Base-by-base conservation (phyloP, 1,140 invertebrate species). In the Megathymus violae region DNA sequence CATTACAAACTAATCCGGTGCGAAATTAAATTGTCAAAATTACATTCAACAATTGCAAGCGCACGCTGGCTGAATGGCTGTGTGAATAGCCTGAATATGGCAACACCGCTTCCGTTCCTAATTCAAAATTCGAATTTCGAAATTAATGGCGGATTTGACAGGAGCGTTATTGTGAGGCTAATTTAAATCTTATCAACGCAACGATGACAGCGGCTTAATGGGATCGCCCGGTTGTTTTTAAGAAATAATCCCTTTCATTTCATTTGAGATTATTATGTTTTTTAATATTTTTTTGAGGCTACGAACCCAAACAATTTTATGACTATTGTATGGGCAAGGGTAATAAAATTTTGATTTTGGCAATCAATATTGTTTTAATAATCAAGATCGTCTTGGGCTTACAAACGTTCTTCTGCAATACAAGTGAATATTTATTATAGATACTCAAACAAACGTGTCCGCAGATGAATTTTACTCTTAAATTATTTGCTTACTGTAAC, bases 71-170 rank as follows among this genome's bases (percentile, higher is more conserved):
- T 34, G 40, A 61, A 60, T 60, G 47, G 43, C 7, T 27, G 64
- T 15, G 15, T 60, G 56, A 61, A 63, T 60, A 54, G 50, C 43
- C 40, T 15, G 16, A 41, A 54, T 61, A 44, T 74, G 73, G 76
- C 78, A 78, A 78, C 77, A 77, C 67, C 83, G 85, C 84, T 88
- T 80, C 87, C 76, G 85, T 88, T 87, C 84, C 74, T 81, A 88
- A 88, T 88, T 90, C 82, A 72, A 87, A 89, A 86, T 85, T 85
- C 74, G 74, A 80, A 74, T 81, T 81, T 83, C 65, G 80, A 88
- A 88, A 90, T 88, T 90, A 90, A 90, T 90, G 85, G 85, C 85
- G 81, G 75, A 88, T 90, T 90, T 90, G 88, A 90, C 88, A 90
- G 88, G 74, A 86, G 80, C 83, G 73, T 87, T 89, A 89, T 89